phyloP scores from a whole-genome alignment of 2,113 vertebrate species.

The Alouatta palliata region DNA sequence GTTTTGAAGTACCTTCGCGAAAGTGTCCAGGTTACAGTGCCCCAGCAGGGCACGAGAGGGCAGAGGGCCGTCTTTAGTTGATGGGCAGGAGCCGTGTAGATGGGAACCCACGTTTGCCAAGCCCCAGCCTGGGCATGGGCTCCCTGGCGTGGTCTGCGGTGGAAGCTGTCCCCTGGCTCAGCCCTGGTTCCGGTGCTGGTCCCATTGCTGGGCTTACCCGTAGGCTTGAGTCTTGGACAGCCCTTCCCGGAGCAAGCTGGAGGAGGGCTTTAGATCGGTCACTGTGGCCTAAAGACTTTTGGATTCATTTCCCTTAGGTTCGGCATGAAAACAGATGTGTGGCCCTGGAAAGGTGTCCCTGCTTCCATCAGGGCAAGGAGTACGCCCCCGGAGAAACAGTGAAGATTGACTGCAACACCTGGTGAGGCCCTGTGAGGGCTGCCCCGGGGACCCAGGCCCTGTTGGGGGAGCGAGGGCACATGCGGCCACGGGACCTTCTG shows the following conservation, averaged over 20 bases:
- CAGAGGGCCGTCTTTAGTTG: neutral
- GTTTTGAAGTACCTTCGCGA: neutral
- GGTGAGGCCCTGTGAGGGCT: conserved; percentile 84
- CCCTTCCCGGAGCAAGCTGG: accelerated
- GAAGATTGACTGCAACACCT: conserved; percentile 93
- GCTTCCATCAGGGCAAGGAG: conserved; percentile 93
- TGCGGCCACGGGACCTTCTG: accelerated
- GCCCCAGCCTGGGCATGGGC: accelerated
- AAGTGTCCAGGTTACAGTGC: too few species aligned
- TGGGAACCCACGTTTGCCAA: accelerated
- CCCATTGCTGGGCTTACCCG: neutral
- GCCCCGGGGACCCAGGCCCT: accelerated
- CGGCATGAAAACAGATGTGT: conserved; percentile 90
- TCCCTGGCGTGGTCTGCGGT: neutral
- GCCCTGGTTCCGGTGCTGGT: too few species aligned
- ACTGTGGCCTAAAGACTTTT: neutral
- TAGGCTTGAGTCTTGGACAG: neutral
- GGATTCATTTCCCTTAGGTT: conserved; percentile 85
- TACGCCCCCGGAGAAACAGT: conserved; percentile 89
- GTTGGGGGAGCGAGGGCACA: neutral
- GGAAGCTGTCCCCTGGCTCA: accelerated
- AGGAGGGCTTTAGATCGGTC: neutral
- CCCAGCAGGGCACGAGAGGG: neutral
- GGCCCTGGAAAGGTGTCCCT: conserved; percentile 91
- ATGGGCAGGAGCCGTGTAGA: neutral